These are phyloP conservation scores for Crotalus viridis DNA, from an alignment of 2,113 vertebrate genomes.

Conservation along the genomic window DNA sequence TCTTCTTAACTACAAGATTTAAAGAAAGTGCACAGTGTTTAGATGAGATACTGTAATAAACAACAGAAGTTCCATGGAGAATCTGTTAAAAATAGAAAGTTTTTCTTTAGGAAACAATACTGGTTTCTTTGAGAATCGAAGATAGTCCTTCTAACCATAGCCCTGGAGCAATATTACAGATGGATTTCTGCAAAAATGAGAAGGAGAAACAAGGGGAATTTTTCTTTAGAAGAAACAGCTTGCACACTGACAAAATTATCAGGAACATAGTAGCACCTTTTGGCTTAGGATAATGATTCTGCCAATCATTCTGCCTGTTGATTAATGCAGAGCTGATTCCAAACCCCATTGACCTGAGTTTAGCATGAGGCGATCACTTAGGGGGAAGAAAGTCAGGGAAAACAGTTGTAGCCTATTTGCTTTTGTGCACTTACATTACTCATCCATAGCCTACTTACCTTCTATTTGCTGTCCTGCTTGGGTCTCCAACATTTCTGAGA, in stretches of 20 bases:
- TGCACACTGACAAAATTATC: background rate
- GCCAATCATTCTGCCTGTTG: background rate
- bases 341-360: background rate
- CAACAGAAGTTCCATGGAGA: background rate
- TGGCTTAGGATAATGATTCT: background rate
- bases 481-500: background rate
- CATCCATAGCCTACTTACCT: background rate
- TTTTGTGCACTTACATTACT: background rate
- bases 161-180: background rate
- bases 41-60: background rate
- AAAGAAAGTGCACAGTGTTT: background rate
- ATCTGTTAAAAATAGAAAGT: background rate
- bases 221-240: background rate
- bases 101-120: background rate
- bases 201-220: background rate
- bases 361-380: background rate
- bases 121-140: background rate
- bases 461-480: background rate
- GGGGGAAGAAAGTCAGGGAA: background rate
- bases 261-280: background rate
- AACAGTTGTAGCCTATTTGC: background rate
- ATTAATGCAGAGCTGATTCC: background rate
- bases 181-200: background rate
- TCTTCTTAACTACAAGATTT: conserved; percentile 1
- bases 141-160: background rate